Base-by-base conservation (phyloP, 2,797 vertebrate species). In the Cuculus canorus region DNA sequence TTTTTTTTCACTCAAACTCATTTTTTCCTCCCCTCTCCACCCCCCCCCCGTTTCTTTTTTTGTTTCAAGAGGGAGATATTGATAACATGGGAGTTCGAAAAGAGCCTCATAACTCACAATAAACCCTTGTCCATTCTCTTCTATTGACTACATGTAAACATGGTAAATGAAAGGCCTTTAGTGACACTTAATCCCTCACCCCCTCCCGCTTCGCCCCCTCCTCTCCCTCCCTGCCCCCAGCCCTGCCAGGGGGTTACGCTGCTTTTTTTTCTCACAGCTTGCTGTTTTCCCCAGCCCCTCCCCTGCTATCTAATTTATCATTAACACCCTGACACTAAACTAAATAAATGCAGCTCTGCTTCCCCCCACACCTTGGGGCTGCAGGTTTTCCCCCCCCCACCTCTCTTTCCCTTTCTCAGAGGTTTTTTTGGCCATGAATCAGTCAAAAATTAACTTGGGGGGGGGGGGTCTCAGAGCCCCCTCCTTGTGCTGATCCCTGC, bases 71-170 rank as follows among this genome's bases (percentile, higher is more conserved):
- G 45, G 53, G 53, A n/a, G 64, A 88, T 91, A 77, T 52, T 80
- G 82, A 90, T 90, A 93, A 92, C 82, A 47, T 4, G 66, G 85
- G 64, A 77, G 60, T 50, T 70, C 45, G 82, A 82, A 47, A 79
- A 82, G 61, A 79, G 80, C 90, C 92, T n/a, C 81, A 73, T 83
- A 79, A 82, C 63, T 90, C 71, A 86, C 90, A 88, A 82, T 76
- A 90, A 95, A 73, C 52, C 85, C 76, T 92, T 89, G 85, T 91
- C 89, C 92, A 41, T 83, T 95, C 85, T 69, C 91, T 80, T 76
- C 77, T 83, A 50, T 91, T 96, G 88, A 93, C 92, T 90, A 25
- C 92, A 59, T 86, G 95, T 90, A 96, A 96, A 95, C 86, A 92
- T 13, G 80, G 85, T 59, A 94, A 92, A 90, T 93, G 92, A 91